Evolutionary conservation across 2,888 invertebrate species (phyloP).

Genomic region (Trichopria drosophilae): DNA sequence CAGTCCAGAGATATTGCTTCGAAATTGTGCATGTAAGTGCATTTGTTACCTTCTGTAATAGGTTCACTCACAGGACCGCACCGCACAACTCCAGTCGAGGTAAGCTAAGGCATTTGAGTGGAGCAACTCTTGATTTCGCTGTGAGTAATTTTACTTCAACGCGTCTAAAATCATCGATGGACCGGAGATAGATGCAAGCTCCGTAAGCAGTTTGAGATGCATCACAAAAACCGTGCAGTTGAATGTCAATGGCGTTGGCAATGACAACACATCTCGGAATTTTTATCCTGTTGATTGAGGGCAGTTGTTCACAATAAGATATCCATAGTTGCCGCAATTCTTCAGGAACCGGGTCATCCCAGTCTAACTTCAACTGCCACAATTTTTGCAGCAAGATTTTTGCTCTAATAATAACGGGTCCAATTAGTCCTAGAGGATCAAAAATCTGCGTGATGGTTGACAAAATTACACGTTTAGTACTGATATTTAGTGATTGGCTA

Average conservation of each 20-base stretch:
- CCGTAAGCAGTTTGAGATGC: conserved; percentile 8
- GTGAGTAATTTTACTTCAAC: neutral
- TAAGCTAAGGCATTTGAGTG: no score
- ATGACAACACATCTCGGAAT: conserved; percentile 3
- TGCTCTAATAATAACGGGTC: conserved; percentile 35
- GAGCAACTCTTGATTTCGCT: conserved; percentile 4
- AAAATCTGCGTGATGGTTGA: conserved; percentile 34
- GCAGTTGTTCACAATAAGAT: conserved; percentile 1
- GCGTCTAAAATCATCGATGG: neutral
- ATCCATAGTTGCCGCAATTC: neutral
- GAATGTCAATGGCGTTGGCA: neutral
- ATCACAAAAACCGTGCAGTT: conserved; percentile 12
- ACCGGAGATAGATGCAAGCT: conserved; percentile 11
- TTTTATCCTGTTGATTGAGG: neutral
- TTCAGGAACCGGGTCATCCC: conserved; percentile 2
- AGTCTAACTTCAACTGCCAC: conserved; percentile 15
- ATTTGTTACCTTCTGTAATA: no score
- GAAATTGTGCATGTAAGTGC: no score
- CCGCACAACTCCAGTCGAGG: conserved; percentile 5
- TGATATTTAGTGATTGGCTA: no score
- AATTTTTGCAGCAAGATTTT: conserved; percentile 32
- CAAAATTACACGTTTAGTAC: conserved; percentile 19
- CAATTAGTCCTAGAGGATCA: conserved; percentile 37
- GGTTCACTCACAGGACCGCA: no score
- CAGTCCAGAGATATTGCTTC: no score